Percentiles rank a stretch among this genome's conserved stretches.
Evolutionary conservation across 2,888 invertebrate species (phyloP).

Genomic region (Eumerus sabulonum): DNA sequence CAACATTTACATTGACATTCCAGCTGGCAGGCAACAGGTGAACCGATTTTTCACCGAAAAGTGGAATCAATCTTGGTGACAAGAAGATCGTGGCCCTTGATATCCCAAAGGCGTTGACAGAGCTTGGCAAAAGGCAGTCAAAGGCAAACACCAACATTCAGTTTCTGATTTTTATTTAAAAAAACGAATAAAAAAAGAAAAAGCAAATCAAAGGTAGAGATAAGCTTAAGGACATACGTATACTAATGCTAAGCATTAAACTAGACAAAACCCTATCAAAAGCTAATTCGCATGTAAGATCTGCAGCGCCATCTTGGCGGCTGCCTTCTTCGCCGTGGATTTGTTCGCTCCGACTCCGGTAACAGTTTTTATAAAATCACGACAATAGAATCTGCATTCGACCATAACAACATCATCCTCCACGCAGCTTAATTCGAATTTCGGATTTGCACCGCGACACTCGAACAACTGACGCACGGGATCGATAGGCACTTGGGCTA

Average conservation of each 20-base stretch:
- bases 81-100: no score
- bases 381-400: slow-evolving; percentile 82
- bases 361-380: slow-evolving; percentile 82
- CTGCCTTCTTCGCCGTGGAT: slow-evolving; percentile 86
- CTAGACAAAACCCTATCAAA: not conserved
- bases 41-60: no score
- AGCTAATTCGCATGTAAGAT: slow-evolving; percentile 70
- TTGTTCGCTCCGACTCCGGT: slow-evolving; percentile 87
- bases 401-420: slow-evolving; percentile 81
- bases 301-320: slow-evolving; percentile 88
- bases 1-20: no score
- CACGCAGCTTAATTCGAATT: slow-evolving; percentile 79
- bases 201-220: no score
- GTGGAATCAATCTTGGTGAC: no score
- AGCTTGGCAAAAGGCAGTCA: no score
- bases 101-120: no score
- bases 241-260: not conserved
- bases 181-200: no score
- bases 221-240: no score
- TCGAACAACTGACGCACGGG: slow-evolving; percentile 93
- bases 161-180: no score
- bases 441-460: slow-evolving; percentile 86
- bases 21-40: no score
- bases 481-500: slow-evolving; percentile 90
- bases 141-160: no score